Percentiles rank a stretch among this genome's conserved stretches.
phyloP scores from a whole-genome alignment of 1,140 invertebrate genomes.

The Patella vulgata region DNA sequence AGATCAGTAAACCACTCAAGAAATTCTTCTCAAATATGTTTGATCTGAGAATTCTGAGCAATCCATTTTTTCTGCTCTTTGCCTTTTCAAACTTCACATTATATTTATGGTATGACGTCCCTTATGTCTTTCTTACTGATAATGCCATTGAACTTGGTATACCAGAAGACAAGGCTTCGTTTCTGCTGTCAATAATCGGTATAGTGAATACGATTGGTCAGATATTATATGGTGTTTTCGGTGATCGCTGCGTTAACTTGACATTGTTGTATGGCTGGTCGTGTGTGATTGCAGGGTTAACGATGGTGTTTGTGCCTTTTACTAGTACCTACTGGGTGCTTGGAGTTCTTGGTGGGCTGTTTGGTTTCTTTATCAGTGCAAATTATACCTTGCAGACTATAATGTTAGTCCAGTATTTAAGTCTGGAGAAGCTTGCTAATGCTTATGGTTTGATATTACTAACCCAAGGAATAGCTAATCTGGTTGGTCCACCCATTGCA shows the following conservation, averaged over 20 bases:
- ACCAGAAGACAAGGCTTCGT: slow-evolving; percentile 79
- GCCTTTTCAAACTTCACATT: slow-evolving; percentile 56
- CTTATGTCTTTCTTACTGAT: slow-evolving; percentile 60
- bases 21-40: slow-evolving; percentile 54
- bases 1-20: slow-evolving; percentile 29
- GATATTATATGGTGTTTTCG: slow-evolving; percentile 87
- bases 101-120: slow-evolving; percentile 60
- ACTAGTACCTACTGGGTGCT: slow-evolving; percentile 42
- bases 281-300: slow-evolving; percentile 42
- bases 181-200: slow-evolving; percentile 91
- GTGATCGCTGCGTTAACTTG: slow-evolving; percentile 73
- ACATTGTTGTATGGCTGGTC: slow-evolving; percentile 55
- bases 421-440: slow-evolving; percentile 62
- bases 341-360: slow-evolving; percentile 39
- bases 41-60: slow-evolving; percentile 36
- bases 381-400: slow-evolving; percentile 63
- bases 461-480: slow-evolving; percentile 62
- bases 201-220: slow-evolving; percentile 73
- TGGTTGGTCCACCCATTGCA: slow-evolving; percentile 61
- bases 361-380: slow-evolving; percentile 64
- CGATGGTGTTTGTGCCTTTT: slow-evolving; percentile 46
- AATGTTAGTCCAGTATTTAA: slow-evolving; percentile 60
- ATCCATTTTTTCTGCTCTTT: slow-evolving; percentile 50
- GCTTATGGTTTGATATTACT: slow-evolving; percentile 64
- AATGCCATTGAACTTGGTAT: slow-evolving; percentile 49